phyloP scores from a whole-genome alignment of 35 echinoderm and acorn worm genomes.

The Ptychodera flava region DNA sequence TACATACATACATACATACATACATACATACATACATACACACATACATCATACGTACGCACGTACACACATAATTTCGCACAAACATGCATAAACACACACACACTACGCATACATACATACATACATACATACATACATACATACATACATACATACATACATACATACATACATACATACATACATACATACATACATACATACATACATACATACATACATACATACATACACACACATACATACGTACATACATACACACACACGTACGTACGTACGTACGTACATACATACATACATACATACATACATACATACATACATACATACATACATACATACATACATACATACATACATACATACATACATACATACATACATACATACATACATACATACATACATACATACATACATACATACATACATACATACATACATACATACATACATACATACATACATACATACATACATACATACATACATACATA shows the following conservation, averaged over 20 bases:
- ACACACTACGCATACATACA: no score
- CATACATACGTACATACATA: neutral
- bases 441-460: constrained; percentile 2
- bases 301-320: neutral
- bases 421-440: constrained; percentile 2
- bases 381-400: neutral
- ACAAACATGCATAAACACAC: no score
- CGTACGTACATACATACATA: neutral
- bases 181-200: no score
- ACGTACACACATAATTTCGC: no score
- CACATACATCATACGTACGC: no score
- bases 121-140: no score
- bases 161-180: no score
- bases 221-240: no score
- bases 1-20: no score
- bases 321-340: neutral
- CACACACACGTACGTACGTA: neutral
- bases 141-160: no score
- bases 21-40: no score
- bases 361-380: neutral
- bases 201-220: no score
- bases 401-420: neutral
- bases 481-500: neutral
- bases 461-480: neutral
- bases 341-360: constrained; percentile 2